phyloP scores from a whole-genome alignment of 2,113 vertebrate genomes.

The Poicephalus gulielmi region DNA sequence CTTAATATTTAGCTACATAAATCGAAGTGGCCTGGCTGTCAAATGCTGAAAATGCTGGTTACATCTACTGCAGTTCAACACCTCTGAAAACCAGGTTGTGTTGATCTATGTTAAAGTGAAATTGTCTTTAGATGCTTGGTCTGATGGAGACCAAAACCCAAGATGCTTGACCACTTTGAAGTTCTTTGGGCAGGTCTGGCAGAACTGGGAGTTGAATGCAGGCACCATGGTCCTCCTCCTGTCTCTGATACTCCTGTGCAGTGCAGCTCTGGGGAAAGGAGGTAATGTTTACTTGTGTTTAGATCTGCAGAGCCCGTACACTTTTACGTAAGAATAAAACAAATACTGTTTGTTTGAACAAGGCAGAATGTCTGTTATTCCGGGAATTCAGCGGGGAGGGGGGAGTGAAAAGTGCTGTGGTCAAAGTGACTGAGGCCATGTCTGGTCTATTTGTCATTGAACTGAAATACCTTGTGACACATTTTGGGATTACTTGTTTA shows the following conservation, averaged over 20 bases:
- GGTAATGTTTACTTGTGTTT: slow-evolving; percentile 44
- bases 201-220: not conserved
- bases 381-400: not conserved
- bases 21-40: not conserved
- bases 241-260: not conserved
- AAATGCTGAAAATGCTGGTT: not conserved
- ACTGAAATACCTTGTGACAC: not conserved
- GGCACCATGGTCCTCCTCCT: not conserved
- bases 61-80: not conserved
- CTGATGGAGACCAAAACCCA: not conserved
- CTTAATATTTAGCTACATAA: not conserved
- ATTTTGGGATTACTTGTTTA: slow-evolving; percentile 40
- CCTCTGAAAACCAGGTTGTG: not conserved
- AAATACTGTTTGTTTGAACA: slow-evolving; percentile 48
- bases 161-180: not conserved
- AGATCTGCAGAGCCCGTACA: not conserved
- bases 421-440: slow-evolving; percentile 13
- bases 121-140: not conserved
- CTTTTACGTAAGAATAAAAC: slow-evolving; percentile 62
- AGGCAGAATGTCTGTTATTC: slow-evolving; percentile 29
- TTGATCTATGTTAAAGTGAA: not conserved
- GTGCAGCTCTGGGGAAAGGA: not conserved
- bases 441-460: slow-evolving; percentile 12
- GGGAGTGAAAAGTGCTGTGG: not conserved
- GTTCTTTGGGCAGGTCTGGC: not conserved